Evolutionary conservation across 2,888 invertebrate species (phyloP).

Genomic region (Steinernema carpocapsae): DNA sequence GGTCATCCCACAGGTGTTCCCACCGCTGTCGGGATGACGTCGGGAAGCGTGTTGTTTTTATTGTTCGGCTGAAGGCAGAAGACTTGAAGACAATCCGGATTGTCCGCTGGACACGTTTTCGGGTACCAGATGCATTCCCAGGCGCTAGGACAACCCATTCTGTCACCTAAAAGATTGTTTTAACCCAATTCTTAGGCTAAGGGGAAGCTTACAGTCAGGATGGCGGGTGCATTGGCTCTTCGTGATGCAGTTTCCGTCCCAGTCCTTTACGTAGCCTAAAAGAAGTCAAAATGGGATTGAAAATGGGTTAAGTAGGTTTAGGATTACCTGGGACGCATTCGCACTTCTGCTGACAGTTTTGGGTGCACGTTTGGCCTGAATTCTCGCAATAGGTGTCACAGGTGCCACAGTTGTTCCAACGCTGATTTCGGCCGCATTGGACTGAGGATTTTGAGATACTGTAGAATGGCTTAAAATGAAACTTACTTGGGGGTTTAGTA

Average conservation of each 20-base stretch:
- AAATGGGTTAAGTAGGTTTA: not conserved
- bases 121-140: not conserved
- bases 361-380: not conserved
- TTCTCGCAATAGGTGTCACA: not conserved
- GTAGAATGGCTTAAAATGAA: no score
- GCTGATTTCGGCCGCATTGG: not conserved
- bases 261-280: not conserved
- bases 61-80: no score
- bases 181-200: not conserved
- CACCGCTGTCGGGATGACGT: no score
- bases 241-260: not conserved
- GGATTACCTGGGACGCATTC: not conserved
- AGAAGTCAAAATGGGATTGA: not conserved
- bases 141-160: not conserved
- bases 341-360: not conserved
- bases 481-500: no score
- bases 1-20: no score
- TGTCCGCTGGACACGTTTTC: no score
- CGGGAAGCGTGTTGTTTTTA: no score
- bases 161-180: not conserved
- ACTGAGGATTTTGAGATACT: no score
- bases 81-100: no score
- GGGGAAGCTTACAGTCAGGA: not conserved
- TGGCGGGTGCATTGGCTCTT: not conserved
- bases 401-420: not conserved